Evolutionary conservation across 2,888 invertebrate species (phyloP), one percentile per base, ranked within the genome.

Genomic region (Lithophane leautieri): DNA sequence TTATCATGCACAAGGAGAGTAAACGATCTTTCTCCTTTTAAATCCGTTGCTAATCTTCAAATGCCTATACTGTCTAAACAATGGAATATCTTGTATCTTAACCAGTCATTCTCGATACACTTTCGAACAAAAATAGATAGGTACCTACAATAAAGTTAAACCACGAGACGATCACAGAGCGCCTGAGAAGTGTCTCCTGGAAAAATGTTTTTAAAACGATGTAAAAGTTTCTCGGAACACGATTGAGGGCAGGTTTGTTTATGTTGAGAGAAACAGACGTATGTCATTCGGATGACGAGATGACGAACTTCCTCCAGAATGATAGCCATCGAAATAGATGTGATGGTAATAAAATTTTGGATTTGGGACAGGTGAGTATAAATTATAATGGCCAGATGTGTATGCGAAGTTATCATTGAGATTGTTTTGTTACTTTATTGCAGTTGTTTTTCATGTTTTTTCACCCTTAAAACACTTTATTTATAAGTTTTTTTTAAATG

Each of bases 211-310:
- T 92, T 92, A 91, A 93, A 92, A 92, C 92, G 90, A 89, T 92
- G 92, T 95, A 94, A 95, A 95, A 95, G 93, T 93, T 96, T 95
- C 96, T 92, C 84, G 89, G 96, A 96, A 95, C 86, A 87, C 88
- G 90, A 95, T 93, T 90, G 93, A 91, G 95, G 94, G 90, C 95
- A 94, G 92, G 90, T 91, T 91, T 96, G 95, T 96, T 96, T 95
- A 94, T 90, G 91, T 91, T 93, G 90, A 84, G 90, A 90, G 88
- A 88, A 91, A 89, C 90, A 90, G 91, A 91, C 90, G 94, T 93
- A 94, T 95, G 95, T 95, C 95, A 95, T 93, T 94, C 88, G 89
- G 85, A 90, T 88, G 90, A 86, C 68, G 86, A 81, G 90, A 91
- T 90, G 92, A 86, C 89, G 83, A 85, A 85, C 87, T 90, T 89